Percentiles rank a stretch among this genome's conserved stretches.
phyloP scores from a whole-genome alignment of 2,888 invertebrate species.

The Sinopyrophorus schimmeli region DNA sequence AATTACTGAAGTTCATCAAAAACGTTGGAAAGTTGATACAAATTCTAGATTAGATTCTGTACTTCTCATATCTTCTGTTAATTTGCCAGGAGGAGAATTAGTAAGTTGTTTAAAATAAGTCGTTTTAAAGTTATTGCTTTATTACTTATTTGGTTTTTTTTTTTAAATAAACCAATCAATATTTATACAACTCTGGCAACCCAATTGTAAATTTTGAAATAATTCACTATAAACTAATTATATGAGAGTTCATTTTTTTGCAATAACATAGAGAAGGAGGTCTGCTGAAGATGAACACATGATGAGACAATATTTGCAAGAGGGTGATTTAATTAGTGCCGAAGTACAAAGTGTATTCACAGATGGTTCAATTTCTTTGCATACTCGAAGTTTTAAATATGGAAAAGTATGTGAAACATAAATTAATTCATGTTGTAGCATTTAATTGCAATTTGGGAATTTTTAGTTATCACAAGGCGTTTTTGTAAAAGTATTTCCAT shows the following conservation, averaged over 20 bases:
- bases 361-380: constrained; percentile 90
- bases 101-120: constrained; percentile 55
- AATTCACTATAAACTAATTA: too few relatives aligned
- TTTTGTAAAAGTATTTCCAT: constrained; percentile 87
- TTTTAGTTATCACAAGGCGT: constrained; percentile 82
- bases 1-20: constrained; percentile 91
- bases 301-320: constrained; percentile 93
- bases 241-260: too few relatives aligned
- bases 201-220: too few relatives aligned
- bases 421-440: not conserved
- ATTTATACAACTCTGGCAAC: too few relatives aligned
- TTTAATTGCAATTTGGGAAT: not conserved
- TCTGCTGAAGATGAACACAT: constrained; percentile 96
- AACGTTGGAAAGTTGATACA: constrained; percentile 93
- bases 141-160: constrained; percentile 7
- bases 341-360: constrained; percentile 93
- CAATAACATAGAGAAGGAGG: constrained; percentile 73
- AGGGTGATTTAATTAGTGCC: constrained; percentile 96
- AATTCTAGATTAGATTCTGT: constrained; percentile 88
- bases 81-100: constrained; percentile 96
- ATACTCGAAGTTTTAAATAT: constrained; percentile 95
- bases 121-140: constrained; percentile 12
- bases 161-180: too few relatives aligned
- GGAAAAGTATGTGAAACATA: constrained; percentile 75
- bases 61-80: constrained; percentile 88